A percentile compares a stretch with the other conserved stretches of the same genome.
Evolutionary conservation across 2,113 vertebrate genomes (phyloP).

Genomic region (Mormyrus lacerda): DNA sequence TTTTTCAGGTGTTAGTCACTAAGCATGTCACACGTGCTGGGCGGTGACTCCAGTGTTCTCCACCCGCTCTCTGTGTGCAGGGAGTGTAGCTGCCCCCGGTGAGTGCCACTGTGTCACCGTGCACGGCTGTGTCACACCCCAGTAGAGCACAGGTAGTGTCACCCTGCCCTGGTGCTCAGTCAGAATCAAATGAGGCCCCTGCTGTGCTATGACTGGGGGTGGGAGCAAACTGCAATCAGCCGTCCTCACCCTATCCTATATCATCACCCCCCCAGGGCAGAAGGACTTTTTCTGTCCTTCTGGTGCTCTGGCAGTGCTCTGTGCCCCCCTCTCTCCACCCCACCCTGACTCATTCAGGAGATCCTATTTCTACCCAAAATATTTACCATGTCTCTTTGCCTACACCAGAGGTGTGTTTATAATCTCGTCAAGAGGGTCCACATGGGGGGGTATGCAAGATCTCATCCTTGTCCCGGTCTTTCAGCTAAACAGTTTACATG

Average conservation of each 20-base stretch:
- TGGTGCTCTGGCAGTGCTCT: neutral
- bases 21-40: neutral
- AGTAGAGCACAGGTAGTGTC: neutral
- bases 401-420: neutral
- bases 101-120: neutral
- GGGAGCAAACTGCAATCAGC: neutral
- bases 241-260: neutral
- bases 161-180: neutral
- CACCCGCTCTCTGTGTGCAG: neutral
- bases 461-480: neutral
- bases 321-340: no score
- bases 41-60: neutral
- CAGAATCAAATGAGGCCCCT: neutral
- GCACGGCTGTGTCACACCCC: neutral
- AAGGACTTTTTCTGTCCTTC: neutral
- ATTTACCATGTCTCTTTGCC: constrained; percentile 2
- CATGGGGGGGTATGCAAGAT: neutral
- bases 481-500: neutral
- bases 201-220: neutral
- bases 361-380: neutral
- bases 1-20: neutral
- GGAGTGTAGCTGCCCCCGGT: neutral
- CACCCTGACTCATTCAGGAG: neutral
- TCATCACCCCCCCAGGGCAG: neutral
- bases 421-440: neutral